Conservation (phyloP, 2,888 invertebrate genomes). For the Mythimna loreyi region DNA sequence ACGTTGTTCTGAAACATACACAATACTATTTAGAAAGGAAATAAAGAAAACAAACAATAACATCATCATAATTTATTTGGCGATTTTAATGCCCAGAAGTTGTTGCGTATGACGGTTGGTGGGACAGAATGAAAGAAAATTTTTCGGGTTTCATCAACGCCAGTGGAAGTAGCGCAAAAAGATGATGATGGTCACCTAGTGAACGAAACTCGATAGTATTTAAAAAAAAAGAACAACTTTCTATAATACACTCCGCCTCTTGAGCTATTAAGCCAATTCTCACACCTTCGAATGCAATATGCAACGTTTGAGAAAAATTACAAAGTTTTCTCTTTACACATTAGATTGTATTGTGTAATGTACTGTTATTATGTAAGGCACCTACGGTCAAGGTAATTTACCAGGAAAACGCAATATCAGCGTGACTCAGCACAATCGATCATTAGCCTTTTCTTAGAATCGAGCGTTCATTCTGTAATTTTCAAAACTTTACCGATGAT, state of each 20-base stretch:
- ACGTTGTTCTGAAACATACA: slow-evolving; percentile 80
- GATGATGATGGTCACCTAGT: background rate
- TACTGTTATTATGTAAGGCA: background rate
- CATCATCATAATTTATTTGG: background rate
- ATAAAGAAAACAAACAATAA: background rate
- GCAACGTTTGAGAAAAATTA: background rate
- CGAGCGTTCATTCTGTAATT: background rate
- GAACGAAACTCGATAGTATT: background rate
- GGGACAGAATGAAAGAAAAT: background rate
- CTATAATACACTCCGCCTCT: too few relatives aligned
- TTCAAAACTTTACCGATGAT: slow-evolving; percentile 7
- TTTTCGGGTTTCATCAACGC: background rate
- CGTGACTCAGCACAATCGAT: slow-evolving; percentile 11
- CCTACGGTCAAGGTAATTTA: slow-evolving; percentile 14
- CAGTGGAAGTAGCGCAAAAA: background rate
- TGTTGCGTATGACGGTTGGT: background rate
- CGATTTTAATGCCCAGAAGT: background rate
- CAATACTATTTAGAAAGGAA: background rate
- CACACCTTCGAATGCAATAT: background rate
- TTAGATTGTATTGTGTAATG: background rate
- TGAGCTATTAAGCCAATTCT: background rate
- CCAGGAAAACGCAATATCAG: slow-evolving; percentile 6
- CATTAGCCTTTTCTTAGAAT: slow-evolving; percentile 5
- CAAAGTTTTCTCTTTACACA: background rate
- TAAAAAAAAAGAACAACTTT: background rate